Evolutionary conservation across 30 jellyfish, hydroid and myxozoan genomes (phyloP), one percentile per base, ranked within the genome.

Genomic region (Chironex yamaguchii): DNA sequence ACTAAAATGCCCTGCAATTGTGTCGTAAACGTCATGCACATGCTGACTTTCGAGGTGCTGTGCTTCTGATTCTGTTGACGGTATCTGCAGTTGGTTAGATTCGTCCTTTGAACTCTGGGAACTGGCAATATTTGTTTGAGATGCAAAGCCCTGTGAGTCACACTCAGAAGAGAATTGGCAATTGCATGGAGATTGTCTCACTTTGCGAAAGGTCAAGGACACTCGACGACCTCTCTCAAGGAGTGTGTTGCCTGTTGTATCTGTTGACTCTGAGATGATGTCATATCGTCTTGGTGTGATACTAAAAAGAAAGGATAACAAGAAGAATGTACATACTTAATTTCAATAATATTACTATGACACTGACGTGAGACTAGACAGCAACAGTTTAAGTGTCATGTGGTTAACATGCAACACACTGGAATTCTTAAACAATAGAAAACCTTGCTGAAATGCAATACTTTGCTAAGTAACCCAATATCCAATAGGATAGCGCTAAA

Each of bases 1-100:
- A 66, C 97, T 89, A 73, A 95, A 95, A 79, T 95, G 99, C 13
- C 81, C 95, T 2, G 99, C 99, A 34, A 95, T 90, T 51, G 78
- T 90, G 29, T 95, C 97, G 49, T 95, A 95, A 32, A 95, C 97
- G 11, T 95, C 81, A 28, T 83, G 30, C 17, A 95, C 99, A 67
- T 89, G 98, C 23, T 69, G 52, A 1, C 73, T 87, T 81, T 95
- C 99, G 32, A 95, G 62, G 14, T 42, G 25, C 49, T 67, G 71
- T 29, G 99, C 99, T 62, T 95, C 97, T 0, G 67, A 2, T 33
- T 77, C 85, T 49, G 75, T 64, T 20, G 22, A 24, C 24, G 99
- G 99, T 32, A 89, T 65, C 24, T 34, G 52, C 3, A 92, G 72
- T 0, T 28, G 49, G 23, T 71, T 67, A 64, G 65, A 21, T 22